A percentile compares a stretch with the other conserved stretches of the same genome.
Evolutionary conservation across 1,140 invertebrate genomes (phyloP).

Genomic region (Tyrophagus putrescentiae): DNA sequence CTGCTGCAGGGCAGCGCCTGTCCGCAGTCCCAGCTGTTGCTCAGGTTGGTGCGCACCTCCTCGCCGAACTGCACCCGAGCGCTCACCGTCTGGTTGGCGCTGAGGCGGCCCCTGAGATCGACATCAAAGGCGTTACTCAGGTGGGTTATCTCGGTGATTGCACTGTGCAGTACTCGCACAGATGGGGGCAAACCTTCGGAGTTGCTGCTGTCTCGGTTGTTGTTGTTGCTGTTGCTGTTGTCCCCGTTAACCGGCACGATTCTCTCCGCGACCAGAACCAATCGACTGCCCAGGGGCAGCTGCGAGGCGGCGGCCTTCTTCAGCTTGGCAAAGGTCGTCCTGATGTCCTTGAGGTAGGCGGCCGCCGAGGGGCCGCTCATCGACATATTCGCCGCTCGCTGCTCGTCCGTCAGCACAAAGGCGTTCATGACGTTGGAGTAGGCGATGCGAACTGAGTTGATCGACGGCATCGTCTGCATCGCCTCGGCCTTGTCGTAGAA

Average conservation of each 20-base stretch:
- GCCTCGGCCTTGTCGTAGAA: constrained; percentile 15
- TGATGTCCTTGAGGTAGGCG: constrained; percentile 1
- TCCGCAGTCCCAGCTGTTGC: constrained; percentile 8
- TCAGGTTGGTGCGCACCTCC: constrained; percentile 7
- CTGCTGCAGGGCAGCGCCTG: constrained; percentile 20
- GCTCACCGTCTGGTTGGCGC: background rate
- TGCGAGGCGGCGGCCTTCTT: constrained; percentile 11
- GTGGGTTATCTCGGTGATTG: constrained; percentile 12
- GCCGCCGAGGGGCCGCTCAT: background rate
- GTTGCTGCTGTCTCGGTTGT: too few species aligned
- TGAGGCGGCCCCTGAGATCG: constrained; percentile 1
- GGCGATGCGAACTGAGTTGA: constrained; percentile 1
- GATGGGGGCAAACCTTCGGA: background rate
- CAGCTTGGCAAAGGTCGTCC: constrained; percentile 9
- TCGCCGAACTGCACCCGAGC: constrained; percentile 2
- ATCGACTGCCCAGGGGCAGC: constrained; percentile 11
- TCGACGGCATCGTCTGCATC: constrained; percentile 4
- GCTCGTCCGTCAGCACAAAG: constrained; percentile 5
- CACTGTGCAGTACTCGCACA: constrained; percentile 8
- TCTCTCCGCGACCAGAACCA: background rate
- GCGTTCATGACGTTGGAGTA: constrained; percentile 19
- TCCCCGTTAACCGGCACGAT: background rate
- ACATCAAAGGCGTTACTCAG: background rate
- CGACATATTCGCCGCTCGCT: background rate
- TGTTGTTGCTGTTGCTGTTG: background rate